phyloP scores from a whole-genome alignment of 2,888 invertebrate genomes.

The Icerya purchasi region DNA sequence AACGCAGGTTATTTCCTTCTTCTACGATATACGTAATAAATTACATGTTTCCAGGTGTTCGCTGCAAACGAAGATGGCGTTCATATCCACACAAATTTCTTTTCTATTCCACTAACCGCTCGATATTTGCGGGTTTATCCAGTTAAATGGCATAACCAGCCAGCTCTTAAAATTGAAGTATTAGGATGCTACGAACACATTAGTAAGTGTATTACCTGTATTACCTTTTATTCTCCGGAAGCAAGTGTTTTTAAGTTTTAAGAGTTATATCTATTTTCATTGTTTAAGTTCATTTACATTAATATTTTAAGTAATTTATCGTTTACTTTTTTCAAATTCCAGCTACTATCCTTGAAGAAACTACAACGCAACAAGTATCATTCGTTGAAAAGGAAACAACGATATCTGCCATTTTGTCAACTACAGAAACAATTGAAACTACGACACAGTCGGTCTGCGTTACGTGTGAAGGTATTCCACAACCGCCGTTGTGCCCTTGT shows the following conservation, averaged over 20 bases:
- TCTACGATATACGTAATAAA: too few relatives aligned
- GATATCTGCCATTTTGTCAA: too few relatives aligned
- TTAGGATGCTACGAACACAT: slow-evolving; percentile 58
- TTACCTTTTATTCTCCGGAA: neutral
- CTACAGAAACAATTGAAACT: neutral
- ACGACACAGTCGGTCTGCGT: slow-evolving; percentile 18
- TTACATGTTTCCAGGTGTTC: slow-evolving; percentile 35
- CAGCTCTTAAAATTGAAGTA: slow-evolving; percentile 53
- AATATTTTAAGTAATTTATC: neutral
- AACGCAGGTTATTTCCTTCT: too few relatives aligned
- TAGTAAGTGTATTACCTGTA: slow-evolving; percentile 28
- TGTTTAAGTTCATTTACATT: neutral
- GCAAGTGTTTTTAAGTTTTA: slow-evolving; percentile 1
- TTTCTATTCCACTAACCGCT: slow-evolving; percentile 48
- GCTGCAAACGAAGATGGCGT: slow-evolving; percentile 47
- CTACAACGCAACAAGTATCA: too few relatives aligned
- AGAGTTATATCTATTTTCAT: neutral
- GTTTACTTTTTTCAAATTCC: slow-evolving; percentile 11
- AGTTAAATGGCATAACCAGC: slow-evolving; percentile 43
- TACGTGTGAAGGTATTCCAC: slow-evolving; percentile 23
- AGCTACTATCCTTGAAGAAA: too few relatives aligned
- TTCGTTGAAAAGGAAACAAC: too few relatives aligned
- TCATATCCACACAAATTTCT: slow-evolving; percentile 38
- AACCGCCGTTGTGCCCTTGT: slow-evolving; percentile 25
- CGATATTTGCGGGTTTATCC: slow-evolving; percentile 50